Evolutionary conservation across 2,888 invertebrate species (phyloP), one percentile per base, ranked within the genome.

Genomic region (Bugulina stolonifera): DNA sequence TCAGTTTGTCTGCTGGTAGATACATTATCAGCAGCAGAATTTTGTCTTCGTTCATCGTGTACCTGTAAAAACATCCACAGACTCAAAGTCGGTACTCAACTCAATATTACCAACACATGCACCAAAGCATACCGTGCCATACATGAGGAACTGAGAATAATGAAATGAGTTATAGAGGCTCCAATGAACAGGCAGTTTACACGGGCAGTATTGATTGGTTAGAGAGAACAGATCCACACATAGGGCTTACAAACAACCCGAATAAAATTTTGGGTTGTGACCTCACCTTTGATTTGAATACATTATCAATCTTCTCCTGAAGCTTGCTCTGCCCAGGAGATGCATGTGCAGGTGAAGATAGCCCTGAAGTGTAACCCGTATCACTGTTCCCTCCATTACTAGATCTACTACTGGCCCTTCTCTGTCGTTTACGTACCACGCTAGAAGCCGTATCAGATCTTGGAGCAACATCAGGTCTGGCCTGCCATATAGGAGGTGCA

Each of bases 321-420:
- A 64, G 64, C 32, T 64, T 64, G n/a, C n/a, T 64, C 32, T 64
- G 64, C 14, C 64, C 64, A 29, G 64, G 64, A 32, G 64, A 64
- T 2, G 64, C 27, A 34, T 64, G 64, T 27, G 64, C 64, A 14
- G 64, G 64, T 14, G 64, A 64, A 18, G 64, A 64, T 3, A 64
- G 64, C 18, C 64, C 64, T 25, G 64, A 64, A 25, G 64, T 64
- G 27, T 64, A 64, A 14, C 64, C 64, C 18, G 64, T 64, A 32
- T 64, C 64, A 32, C 64, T 64, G 64, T 64, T 64, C 2, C 64
- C 64, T 64, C 64, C 64, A 64, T 64, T 64, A 32, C 64, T 64
- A 14, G 64, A 64, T 27, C 22, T 27, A n/a, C 64, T 64, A 34
- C 64, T 64, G 14, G 64, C 64, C 3, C 64, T 27, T 64, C 64